Evolutionary conservation across 2,888 invertebrate genomes (phyloP), one percentile per base, ranked within the genome.

Genomic region (Fabriciana adippe): DNA sequence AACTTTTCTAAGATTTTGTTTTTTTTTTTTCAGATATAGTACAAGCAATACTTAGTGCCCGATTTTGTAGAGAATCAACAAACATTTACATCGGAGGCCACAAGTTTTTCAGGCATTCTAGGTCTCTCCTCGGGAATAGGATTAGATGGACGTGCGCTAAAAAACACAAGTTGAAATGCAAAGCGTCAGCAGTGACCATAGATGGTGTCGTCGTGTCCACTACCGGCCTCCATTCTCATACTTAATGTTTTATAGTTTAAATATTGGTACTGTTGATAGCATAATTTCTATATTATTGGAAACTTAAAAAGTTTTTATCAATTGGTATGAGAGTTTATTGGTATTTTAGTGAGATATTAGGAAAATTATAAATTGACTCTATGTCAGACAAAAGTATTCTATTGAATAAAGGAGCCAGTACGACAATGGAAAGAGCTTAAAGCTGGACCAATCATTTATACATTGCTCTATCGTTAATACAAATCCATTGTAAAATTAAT

Each of bases 141-240:
- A 88, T 90, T 71, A 77, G 92, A 48, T 92, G 92, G 92, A 88
- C 89, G 0, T 92, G 92, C 71, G 81, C 90, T 2, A 89, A 90
- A 78, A 91, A 90, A 75, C 88, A 90, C 59, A 90, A 87, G 71
- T 82, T 87, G 66, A 90, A 91, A 74, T 92, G 91, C 68, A 88
- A 87, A 74, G 91, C 86, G 0, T 87, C 91, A 0, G 90, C 90
- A 0, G 86, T 90, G 1, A 92, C 91, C 0, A 81, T 90, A 1
- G 87, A 89, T 60, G 90, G 89, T 0, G 74, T 90, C 1, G 81
- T 91, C 0, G 81, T 89, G 0, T 87, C 87, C 1, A 90, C 90
- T 0, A 83, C 82, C 2, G 90, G 90, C 0, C 65, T 80, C 2
- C 91, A 92, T 68, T 86, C 87, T 0, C 91, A 90, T 63, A 53